Base-by-base conservation (phyloP, 2,888 invertebrate genomes). In the Diadegma fenestrale region DNA sequence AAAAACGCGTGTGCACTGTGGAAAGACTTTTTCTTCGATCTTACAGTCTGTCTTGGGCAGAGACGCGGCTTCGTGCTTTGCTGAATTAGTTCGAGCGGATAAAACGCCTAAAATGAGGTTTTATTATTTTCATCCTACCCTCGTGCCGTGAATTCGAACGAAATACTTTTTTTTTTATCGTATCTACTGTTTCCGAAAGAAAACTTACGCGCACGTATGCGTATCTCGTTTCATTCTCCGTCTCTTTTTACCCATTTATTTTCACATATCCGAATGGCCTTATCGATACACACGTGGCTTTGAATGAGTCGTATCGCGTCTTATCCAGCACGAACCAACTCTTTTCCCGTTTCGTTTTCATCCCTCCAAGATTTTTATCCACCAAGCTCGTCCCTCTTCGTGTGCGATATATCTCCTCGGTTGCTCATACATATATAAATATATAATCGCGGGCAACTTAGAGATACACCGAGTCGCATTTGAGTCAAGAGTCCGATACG, bases 211-310 rank as follows among this genome's bases (percentile, higher is more conserved):
- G 41, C 41, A 54, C 54, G 6, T 7, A 37, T 41, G 33, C 54
- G 54, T 41, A 54, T 54, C 8, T 37, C 19, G 37, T 30, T 41
- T 66, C 22, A 73, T 73, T 72, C 43, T 48, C 73, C 66, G 54
- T 73, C 64, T 41, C 72, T 71, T 45, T 58, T 37, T 77, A 66
- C 7, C 66, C 12, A 68, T 68, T 73, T 73, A 78, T 78, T 45
- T 78, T 26, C 63, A 54, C 64, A 69, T 64, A 80, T 66, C 66
- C 14, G 2, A 41, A 69, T 48, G 33, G 22, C 68, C 41, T 45
- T 64, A 37, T 41, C 68, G 69, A 43, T 41, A 54, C 22, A 69
- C 41, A n/a, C 37, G 69, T 41, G 69, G 43, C 51, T 41, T 41
- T 22, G 17, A 19, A 63, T 63, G 37, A n/a, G 54, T 48, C 43